A percentile compares a stretch with the other conserved stretches of the same genome.
Evolutionary conservation across 2,113 vertebrate species (phyloP).

Genomic region (Origma solitaria): DNA sequence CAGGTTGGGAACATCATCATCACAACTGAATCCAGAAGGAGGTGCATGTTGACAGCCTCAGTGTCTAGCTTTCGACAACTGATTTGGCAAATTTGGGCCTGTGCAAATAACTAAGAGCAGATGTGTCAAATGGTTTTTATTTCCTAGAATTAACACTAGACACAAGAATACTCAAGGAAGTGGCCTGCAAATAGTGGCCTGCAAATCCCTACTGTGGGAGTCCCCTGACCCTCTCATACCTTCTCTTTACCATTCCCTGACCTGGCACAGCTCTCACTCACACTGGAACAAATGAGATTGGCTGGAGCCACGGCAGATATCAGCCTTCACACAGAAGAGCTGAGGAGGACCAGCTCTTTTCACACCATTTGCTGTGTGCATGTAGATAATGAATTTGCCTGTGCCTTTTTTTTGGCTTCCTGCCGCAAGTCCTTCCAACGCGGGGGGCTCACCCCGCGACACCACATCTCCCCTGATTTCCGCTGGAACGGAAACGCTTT

Average conservation of each 20-base stretch:
- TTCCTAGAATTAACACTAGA: slow-evolving; percentile 30
- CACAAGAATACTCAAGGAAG: background rate
- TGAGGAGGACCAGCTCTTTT: background rate
- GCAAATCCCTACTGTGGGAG: background rate
- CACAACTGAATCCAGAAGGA: slow-evolving; percentile 30
- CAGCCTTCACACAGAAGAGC: background rate
- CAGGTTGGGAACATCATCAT: background rate
- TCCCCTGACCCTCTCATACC: background rate
- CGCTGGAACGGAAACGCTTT: background rate
- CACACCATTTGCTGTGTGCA: background rate
- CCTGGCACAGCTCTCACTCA: background rate
- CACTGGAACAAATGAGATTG: background rate
- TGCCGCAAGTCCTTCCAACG: rapidly evolving
- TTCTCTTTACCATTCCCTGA: background rate
- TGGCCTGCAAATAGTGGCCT: background rate
- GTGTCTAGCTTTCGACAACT: slow-evolving; percentile 31
- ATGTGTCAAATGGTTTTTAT: slow-evolving; percentile 48
- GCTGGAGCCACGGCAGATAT: background rate
- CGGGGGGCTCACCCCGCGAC: background rate
- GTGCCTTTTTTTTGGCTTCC: background rate
- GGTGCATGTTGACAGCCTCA: slow-evolving; percentile 6
- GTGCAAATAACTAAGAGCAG: slow-evolving; percentile 27
- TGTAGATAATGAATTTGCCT: background rate
- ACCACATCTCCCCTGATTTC: background rate
- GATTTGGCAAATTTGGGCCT: slow-evolving; percentile 19